Evolutionary conservation across 2,113 vertebrate genomes (phyloP).

Genomic region (Acrocephalus arundinaceus): DNA sequence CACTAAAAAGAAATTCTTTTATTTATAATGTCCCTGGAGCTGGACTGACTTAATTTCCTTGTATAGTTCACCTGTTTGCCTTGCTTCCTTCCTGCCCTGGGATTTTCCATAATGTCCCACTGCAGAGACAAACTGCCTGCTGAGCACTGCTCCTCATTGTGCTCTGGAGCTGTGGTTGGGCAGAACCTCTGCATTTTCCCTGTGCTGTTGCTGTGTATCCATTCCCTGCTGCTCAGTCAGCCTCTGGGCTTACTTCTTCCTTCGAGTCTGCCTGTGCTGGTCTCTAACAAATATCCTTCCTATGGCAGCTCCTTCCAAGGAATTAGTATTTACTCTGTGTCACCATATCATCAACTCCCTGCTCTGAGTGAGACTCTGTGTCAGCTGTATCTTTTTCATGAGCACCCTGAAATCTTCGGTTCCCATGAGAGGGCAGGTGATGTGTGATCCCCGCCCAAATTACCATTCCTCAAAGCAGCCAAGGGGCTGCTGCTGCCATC

Average conservation of each 20-base stretch:
- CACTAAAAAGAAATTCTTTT: background rate
- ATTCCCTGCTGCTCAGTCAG: background rate
- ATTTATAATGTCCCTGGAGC: background rate
- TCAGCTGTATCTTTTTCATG: background rate
- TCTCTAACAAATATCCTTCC: background rate
- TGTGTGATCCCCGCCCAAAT: background rate
- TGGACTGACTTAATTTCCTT: constrained; percentile 48
- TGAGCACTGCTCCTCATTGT: background rate
- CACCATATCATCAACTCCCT: rapidly evolving
- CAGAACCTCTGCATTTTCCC: background rate
- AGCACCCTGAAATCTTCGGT: background rate
- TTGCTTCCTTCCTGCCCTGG: background rate
- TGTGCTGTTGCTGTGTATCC: background rate
- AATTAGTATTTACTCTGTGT: background rate
- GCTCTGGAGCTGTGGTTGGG: background rate
- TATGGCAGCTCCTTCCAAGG: background rate
- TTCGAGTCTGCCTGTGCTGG: background rate
- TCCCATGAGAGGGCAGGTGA: background rate
- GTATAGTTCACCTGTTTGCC: constrained; percentile 36
- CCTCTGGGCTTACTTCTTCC: background rate
- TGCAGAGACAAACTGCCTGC: background rate
- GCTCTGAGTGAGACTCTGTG: background rate
- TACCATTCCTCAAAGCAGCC: background rate
- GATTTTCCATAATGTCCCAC: background rate
- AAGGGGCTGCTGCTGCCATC: background rate